A percentile compares a stretch with the other conserved stretches of the same genome.
Evolutionary conservation across 2,797 vertebrate genomes (phyloP).

Genomic region (Miichthys miiuy): DNA sequence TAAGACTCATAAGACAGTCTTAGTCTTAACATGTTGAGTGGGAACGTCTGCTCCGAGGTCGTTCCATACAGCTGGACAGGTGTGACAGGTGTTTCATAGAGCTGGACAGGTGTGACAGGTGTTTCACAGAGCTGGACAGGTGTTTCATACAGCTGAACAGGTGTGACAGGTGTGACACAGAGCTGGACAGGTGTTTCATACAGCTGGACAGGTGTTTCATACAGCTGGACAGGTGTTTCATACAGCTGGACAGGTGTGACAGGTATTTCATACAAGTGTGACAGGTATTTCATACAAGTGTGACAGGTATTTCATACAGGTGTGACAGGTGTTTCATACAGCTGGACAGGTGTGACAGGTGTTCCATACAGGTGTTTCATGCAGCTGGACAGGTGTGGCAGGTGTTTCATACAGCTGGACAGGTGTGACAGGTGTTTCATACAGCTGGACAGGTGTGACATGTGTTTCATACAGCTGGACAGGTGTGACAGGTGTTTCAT

Average conservation of each 20-base stretch:
- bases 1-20: too few relatives aligned
- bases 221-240: too few relatives aligned
- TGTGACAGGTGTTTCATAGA: neutral
- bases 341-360: neutral
- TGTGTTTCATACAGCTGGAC: too few relatives aligned
- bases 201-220: neutral
- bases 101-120: neutral
- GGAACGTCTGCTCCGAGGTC: too few relatives aligned
- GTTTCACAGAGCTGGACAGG: too few relatives aligned
- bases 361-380: too few relatives aligned
- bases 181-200: neutral
- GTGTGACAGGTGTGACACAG: neutral
- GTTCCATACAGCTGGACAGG: neutral
- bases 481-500: neutral
- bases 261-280: too few relatives aligned
- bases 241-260: neutral
- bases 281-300: neutral
- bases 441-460: neutral
- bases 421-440: neutral
- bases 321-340: neutral
- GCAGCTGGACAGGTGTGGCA: too few relatives aligned
- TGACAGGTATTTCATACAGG: neutral
- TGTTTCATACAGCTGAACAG: neutral
- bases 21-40: too few relatives aligned
- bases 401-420: too few relatives aligned